These are phyloP conservation scores for Catalaphyllia jardinei DNA, from an alignment of 64 coral and sea anemone species.

Conservation along the genomic window DNA sequence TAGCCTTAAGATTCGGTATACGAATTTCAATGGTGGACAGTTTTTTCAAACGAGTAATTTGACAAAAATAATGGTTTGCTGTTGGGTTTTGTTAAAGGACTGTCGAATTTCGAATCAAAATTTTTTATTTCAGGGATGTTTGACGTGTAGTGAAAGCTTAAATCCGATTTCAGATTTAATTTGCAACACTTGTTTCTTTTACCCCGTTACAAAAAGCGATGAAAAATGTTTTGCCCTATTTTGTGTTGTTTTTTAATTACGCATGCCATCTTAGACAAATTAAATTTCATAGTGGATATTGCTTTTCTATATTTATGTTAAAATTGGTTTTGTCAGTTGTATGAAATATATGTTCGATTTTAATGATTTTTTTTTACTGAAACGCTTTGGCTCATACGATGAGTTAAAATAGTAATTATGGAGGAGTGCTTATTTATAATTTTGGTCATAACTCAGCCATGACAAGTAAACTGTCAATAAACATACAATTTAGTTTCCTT, in stretches of 20 bases:
- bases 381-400: neutral
- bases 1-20: neutral
- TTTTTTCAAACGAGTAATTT: neutral
- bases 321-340: neutral
- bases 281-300: neutral
- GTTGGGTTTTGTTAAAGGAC: neutral
- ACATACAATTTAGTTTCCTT: neutral
- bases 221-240: neutral
- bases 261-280: neutral
- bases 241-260: constrained; percentile 1
- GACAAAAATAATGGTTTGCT: neutral
- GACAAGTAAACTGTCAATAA: constrained; percentile 6
- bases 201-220: neutral
- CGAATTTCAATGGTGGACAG: neutral
- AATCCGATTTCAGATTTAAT: neutral
- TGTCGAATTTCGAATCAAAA: neutral
- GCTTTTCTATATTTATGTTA: neutral
- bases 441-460: neutral
- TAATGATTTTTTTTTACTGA: neutral
- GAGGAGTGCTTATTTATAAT: neutral
- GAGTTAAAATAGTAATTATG: neutral
- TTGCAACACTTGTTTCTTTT: neutral
- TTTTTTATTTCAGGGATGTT: constrained; percentile 1
- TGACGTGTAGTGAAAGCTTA: neutral
- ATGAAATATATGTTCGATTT: neutral